Evolutionary conservation across 2,888 invertebrate genomes (phyloP), one percentile per base, ranked within the genome.

Genomic region (Drosophila robusta): DNA sequence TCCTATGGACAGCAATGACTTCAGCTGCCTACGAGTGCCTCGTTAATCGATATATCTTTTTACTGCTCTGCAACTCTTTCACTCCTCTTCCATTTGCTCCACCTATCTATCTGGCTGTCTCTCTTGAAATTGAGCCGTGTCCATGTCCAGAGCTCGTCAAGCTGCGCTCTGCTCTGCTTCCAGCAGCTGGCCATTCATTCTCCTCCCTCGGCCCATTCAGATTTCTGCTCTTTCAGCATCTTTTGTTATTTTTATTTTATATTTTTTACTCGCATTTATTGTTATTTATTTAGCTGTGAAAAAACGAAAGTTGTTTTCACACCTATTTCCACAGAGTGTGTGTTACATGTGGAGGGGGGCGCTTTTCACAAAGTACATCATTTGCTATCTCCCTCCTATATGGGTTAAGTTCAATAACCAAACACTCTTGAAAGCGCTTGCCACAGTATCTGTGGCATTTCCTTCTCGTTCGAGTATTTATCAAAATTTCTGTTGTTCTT

Each of bases 271-370:
- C 73, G 50, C 67, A 60, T 67, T 73, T 80, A 80, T 83, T 77
- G 75, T 67, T 85, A 77, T 78, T 87, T 81, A 72, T 67, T 87
- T 87, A 62, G 77, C 85, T 85, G 87, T 87, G 80, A 82, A 84
- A 75, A 84, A 84, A 57, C 77, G 83, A 84, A 84, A 84, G 83
- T 84, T 62, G 67, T 79, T 84, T 87, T 87, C 87, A 79, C 83
- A 84, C 83, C 87, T 82, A 70, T 58, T 58, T 26, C 34, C 0
- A 54, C 44, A 9, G 34, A 9, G 29, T 29, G 29, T 29, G 29
- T 3, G 8, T 18, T 18, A 8, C 26, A 8, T 7, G 26, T 8
- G 8, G 26, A 8, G 26, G 45, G 12, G 44, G 24, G 12, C 18
- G 22, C 24, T 32, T 14, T 34, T 49, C 32, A 12, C 49, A 16